phyloP scores from a whole-genome alignment of 2,797 vertebrate species.

The Prionace glauca region DNA sequence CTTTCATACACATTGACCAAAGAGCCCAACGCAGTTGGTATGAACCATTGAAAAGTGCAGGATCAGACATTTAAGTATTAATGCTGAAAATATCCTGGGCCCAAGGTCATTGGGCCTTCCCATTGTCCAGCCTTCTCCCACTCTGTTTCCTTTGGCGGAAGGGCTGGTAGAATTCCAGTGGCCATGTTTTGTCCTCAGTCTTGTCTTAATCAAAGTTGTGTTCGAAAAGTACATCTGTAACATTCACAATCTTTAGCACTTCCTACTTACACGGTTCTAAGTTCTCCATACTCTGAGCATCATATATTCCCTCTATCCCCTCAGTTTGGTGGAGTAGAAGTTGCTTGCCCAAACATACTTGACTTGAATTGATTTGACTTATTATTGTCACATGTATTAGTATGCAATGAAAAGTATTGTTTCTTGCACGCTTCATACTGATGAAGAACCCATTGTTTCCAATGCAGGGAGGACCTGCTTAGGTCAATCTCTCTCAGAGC shows the following conservation, averaged over 20 bases:
- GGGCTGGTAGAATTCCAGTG: too few relatives aligned
- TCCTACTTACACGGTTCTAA: not conserved
- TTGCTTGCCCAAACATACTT: not conserved
- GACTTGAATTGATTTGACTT: too few relatives aligned
- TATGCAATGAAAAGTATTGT: too few relatives aligned
- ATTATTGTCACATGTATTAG: too few relatives aligned
- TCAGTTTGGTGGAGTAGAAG: not conserved
- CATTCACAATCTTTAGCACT: not conserved
- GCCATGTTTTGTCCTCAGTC: not conserved
- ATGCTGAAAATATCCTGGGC: not conserved
- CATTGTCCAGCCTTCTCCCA: too few relatives aligned
- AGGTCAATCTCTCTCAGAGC: not conserved
- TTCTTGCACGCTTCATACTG: too few relatives aligned
- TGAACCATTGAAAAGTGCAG: not conserved
- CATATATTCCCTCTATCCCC: not conserved
- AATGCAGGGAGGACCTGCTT: not conserved
- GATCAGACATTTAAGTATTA: not conserved
- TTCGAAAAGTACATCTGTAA: not conserved
- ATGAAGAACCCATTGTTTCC: not conserved
- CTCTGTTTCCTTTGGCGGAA: too few relatives aligned
- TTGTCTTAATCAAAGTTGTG: not conserved
- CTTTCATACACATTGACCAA: not conserved
- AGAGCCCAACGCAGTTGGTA: not conserved
- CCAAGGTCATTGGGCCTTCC: too few relatives aligned
- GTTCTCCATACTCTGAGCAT: not conserved